Base-by-base conservation (phyloP, 2,113 vertebrate genomes). In the Cottus gobio region DNA sequence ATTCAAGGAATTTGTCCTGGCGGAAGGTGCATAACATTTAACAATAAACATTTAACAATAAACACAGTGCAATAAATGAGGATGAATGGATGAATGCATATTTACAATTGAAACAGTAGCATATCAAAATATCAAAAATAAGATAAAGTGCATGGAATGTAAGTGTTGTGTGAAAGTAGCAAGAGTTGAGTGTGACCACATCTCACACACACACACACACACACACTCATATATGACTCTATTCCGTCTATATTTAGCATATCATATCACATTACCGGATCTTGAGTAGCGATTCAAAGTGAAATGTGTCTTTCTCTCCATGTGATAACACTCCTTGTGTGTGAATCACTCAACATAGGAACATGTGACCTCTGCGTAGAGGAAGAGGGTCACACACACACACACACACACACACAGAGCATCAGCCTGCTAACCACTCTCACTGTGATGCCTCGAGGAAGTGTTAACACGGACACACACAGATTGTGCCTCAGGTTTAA, bases 381-480 rank as follows among this genome's bases (percentile, higher is more conserved):
- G 39, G 56, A 12, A 70, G 13, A n/a, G 18, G 66, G 64, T 42
- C n/a, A 7, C 37, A n/a, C 63, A 11, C 39, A 37, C 62, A 5
- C 24, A n/a, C 63, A 11, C 39, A 37, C 62, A 5, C 24, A 2
- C 44, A 50, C 5, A 31, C 26, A 76, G 0, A 36, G 52, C 30
- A 13, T 68, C 31, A 52, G 46, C 50, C 31, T 28, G 26, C 73
- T 57, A 71, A 57, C 71, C 71, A 50, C 54, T 46, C 18, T 82
- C 9, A 1, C 37, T 22, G 16, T 37, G 39, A 69, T 16, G 71
- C 75, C 56, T 85, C 69, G 42, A 77, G 83, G 79, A 78, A 22
- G 72, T 85, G 75, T 77, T 75, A 81, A 75, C 71, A 73, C 7
- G 36, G 24, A 64, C 34, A 77, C 65, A 64, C 69, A 75, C 54